Evolutionary conservation across 2,113 vertebrate species (phyloP).

Genomic region (Ovis canadensis): DNA sequence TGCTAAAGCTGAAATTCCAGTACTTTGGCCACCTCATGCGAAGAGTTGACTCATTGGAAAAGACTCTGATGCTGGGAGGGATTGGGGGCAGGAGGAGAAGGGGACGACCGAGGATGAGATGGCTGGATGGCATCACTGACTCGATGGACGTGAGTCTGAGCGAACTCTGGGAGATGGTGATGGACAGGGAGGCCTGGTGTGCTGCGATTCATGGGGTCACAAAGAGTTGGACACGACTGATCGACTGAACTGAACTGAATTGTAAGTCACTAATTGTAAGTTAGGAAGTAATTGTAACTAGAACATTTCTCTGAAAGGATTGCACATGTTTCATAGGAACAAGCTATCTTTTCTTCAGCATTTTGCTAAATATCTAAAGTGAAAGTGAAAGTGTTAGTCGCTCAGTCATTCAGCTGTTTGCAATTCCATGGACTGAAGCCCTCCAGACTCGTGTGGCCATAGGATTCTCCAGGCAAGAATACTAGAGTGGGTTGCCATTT

Average conservation of each 20-base stretch:
- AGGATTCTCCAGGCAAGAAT: neutral
- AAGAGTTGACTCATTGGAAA: too few relatives aligned
- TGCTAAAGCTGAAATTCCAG: too few relatives aligned
- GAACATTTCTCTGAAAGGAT: neutral
- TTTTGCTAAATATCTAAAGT: neutral
- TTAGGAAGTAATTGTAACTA: neutral
- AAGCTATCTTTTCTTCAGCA: neutral
- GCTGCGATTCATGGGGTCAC: too few relatives aligned
- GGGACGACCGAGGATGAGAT: too few relatives aligned
- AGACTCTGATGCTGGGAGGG: too few relatives aligned
- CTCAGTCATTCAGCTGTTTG: neutral
- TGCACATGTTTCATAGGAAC: neutral
- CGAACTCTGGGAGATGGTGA: too few relatives aligned
- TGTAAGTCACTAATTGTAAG: neutral
- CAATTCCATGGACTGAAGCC: neutral
- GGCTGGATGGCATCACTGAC: too few relatives aligned
- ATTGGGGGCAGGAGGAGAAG: too few relatives aligned
- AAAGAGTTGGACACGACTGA: too few relatives aligned
- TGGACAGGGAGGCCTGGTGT: too few relatives aligned
- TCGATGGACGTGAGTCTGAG: too few relatives aligned
- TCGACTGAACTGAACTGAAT: neutral
- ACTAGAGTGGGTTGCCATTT: neutral
- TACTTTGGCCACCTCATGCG: too few relatives aligned
- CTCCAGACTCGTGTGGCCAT: neutral
- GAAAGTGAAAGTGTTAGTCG: neutral